Evolutionary conservation across 2,888 invertebrate species (phyloP), one percentile per base, ranked within the genome.

Genomic region (Agonopterix arenella): DNA sequence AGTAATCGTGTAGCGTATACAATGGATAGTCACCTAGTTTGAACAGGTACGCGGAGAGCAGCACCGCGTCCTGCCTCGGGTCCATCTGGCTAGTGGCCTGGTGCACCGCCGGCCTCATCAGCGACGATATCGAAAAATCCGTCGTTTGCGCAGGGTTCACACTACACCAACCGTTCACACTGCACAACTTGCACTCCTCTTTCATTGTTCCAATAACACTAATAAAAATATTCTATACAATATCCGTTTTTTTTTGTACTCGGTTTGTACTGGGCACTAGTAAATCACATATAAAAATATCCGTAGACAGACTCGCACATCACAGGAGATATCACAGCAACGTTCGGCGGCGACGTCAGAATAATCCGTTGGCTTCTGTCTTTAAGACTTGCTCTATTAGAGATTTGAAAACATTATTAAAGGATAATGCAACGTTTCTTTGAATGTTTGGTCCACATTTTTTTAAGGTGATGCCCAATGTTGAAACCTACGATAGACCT

Each of bases 221-320:
- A 78, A 67, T 67, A 67, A 70, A 76, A 71, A 76, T 67, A 72
- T 57, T 72, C 72, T 81, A 68, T 73, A 62, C 71, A 48, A 52
- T 50, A 50, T 82, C 84, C 85, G 82, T 80, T 86, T 88, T 86
- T 75, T 88, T 83, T 86, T 85, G 89, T 89, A 89, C 89, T 89
- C 85, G 88, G 86, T 86, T 85, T 88, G 89, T 89, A 89, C 89
- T 82, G 80, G 85, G 83, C 84, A 84, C 84, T 84, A 78, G 73
- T 89, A 88, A 88, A 89, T 89, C 84, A 89, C 88, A 88, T 88
- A 86, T 78, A 89, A 85, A 88, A 88, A 86, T 88, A 88, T 85
- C 80, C 80, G 76, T 28, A 28, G 28, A 76, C 76, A 80, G 73
- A 76, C 70, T 79, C 76, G 75, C 85, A 79, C 84, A 88, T 88